Percentiles rank a stretch among this genome's conserved stretches.
phyloP scores from a whole-genome alignment of 2,888 invertebrate species.

The Loripinus fragilis region DNA sequence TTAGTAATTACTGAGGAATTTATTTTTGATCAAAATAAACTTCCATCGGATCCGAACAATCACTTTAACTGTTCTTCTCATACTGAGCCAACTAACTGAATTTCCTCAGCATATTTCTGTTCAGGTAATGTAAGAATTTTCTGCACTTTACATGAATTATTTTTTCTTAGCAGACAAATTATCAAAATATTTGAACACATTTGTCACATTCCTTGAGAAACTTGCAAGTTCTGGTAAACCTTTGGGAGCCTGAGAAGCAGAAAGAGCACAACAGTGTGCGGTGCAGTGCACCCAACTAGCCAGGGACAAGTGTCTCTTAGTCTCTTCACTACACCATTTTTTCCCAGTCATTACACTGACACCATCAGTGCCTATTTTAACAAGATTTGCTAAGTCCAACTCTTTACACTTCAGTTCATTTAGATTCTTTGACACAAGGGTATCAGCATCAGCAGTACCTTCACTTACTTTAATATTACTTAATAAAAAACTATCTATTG shows the following conservation, averaged over 20 bases:
- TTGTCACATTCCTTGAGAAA: constrained; percentile 29
- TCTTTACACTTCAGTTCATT: constrained; percentile 32
- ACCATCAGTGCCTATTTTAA: constrained; percentile 47
- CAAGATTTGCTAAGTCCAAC: constrained; percentile 37
- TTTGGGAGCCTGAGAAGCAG: constrained; percentile 47
- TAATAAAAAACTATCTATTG: constrained; percentile 18
- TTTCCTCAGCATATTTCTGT: constrained; percentile 27
- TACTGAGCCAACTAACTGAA: constrained; percentile 32
- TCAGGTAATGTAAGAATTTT: constrained; percentile 14
- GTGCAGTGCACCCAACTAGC: constrained; percentile 43
- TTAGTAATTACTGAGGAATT: no score
- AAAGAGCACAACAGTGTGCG: constrained; percentile 40
- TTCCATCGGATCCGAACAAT: no score
- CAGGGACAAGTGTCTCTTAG: background rate
- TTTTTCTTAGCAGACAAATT: constrained; percentile 31
- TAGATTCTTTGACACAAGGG: constrained; percentile 26
- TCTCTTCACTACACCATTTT: constrained; percentile 26
- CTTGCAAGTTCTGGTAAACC: constrained; percentile 25
- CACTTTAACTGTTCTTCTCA: constrained; percentile 43
- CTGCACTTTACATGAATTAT: constrained; percentile 29
- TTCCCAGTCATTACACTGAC: constrained; percentile 50
- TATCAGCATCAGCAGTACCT: constrained; percentile 35
- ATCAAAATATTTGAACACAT: constrained; percentile 45
- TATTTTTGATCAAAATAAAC: no score
- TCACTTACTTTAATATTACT: constrained; percentile 36